Evolutionary conservation across 2,797 vertebrate genomes (phyloP), one percentile per base, ranked within the genome.

Genomic region (Choloepus didactylus): DNA sequence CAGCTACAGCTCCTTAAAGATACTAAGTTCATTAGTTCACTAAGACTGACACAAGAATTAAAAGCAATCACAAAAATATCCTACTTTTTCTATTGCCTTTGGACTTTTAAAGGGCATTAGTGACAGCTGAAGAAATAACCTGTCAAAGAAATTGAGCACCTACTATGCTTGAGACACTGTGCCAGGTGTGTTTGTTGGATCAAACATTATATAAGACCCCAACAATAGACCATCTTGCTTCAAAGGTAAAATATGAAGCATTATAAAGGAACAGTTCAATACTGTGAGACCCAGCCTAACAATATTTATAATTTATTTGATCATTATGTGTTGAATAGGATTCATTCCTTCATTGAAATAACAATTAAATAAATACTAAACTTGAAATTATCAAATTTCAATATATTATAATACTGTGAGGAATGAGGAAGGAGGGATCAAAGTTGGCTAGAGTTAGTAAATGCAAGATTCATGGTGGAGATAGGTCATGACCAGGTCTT

Each of bases 21-120:
- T n/a, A 85, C 66, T 89, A 90, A 82, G 41, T 41, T 83, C n/a
- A 87, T 79, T 81, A 64, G 5, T 79, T 92, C 46, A 66, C 38
- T 75, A 84, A 72, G 62, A 88, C 0, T 70, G 11, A 56, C 51
- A 5, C 64, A 70, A 84, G 21, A 96, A 79, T 69, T 73, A 87
- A 38, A 84, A 84, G 5, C 54, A 60, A 64, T 87, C 29, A 77
- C 5, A 38, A 87, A 94, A 94, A 85, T 77, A 46, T 54, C 54
- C 54, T 29, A 72, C 7, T 6, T 51, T 79, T 60, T 25, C 38
- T 66, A 64, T 67, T 29, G 21, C 31, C 12, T 86, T 93, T 89
- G 14, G 14, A 29, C 1, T 59, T 90, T 91, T 62, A 93, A 72
- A 79, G n/a, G 59, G 19, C 51, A 25, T 82, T 84, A 64, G 7